Percentiles rank a stretch among this genome's conserved stretches.
Conservation (phyloP, 2,797 vertebrate species). For the Euthynnus affinis region DNA sequence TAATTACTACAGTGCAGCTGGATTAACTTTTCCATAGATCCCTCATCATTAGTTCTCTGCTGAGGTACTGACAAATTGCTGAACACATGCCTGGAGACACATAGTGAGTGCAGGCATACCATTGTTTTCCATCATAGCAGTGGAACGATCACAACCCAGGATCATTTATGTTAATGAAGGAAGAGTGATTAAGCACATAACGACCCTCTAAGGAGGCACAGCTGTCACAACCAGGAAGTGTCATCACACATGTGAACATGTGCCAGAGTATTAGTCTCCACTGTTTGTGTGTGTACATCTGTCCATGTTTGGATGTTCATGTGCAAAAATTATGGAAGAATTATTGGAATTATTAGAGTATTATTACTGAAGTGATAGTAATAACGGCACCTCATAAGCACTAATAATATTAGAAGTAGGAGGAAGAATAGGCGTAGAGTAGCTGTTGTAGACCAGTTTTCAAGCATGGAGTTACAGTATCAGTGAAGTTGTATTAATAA, state of each 20-base stretch:
- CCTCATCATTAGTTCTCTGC: conserved; percentile 86
- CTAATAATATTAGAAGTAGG: neutral
- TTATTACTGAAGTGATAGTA: conserved; percentile 10
- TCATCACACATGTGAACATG: conserved; percentile 86
- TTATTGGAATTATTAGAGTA: neutral
- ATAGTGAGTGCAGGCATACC: conserved; percentile 81
- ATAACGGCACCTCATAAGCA: neutral
- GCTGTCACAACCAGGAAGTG: conserved; percentile 98
- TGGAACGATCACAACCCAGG: conserved; percentile 94
- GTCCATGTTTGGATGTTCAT: conserved; percentile 34
- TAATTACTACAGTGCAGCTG: conserved; percentile 84
- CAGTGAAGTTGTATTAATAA: neutral
- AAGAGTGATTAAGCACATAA: conserved; percentile 99
- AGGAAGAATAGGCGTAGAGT: conserved; percentile 3
- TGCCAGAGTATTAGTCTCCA: conserved; percentile 69
- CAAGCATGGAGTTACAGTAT: neutral
- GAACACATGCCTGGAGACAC: conserved; percentile 86
- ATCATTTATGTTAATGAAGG: conserved; percentile 99
- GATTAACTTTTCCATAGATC: conserved; percentile 84
- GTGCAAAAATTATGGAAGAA: conserved; percentile 8
- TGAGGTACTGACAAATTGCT: conserved; percentile 86
- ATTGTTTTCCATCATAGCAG: conserved; percentile 87
- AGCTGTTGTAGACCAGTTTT: conserved; percentile 6
- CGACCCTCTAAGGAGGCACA: conserved; percentile 98
- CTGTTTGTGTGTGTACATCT: conserved; percentile 48